Percentiles rank a stretch among this genome's conserved stretches.
Evolutionary conservation across 2,888 invertebrate species (phyloP).

Genomic region (Parnassius mnemosyne): DNA sequence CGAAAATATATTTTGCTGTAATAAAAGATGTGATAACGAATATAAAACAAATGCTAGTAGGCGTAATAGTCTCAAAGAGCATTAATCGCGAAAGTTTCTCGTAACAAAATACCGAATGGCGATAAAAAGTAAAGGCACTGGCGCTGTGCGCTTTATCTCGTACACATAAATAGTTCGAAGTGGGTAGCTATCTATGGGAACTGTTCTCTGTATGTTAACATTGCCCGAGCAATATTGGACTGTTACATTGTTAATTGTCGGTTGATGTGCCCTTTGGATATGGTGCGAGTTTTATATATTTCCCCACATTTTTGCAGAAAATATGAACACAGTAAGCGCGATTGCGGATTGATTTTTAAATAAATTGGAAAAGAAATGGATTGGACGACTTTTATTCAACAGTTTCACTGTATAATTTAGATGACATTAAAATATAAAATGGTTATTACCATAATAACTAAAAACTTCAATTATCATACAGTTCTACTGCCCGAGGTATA

Average conservation of each 20-base stretch:
- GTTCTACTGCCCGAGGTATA: too few species aligned
- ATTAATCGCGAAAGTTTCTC: constrained; percentile 49
- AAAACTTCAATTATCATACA: too few species aligned
- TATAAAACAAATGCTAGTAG: constrained; percentile 27
- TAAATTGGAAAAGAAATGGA: too few species aligned
- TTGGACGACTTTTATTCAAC: too few species aligned
- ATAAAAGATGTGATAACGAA: constrained; percentile 21
- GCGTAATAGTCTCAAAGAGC: constrained; percentile 28
- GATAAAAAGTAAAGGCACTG: constrained; percentile 58
- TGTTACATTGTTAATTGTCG: constrained; percentile 68
- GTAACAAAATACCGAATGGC: constrained; percentile 53
- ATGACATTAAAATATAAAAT: too few species aligned
- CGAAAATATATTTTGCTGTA: constrained; percentile 16
- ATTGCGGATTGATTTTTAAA: neutral
- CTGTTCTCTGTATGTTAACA: constrained; percentile 63
- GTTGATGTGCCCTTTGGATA: constrained; percentile 40
- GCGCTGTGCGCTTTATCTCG: constrained; percentile 58
- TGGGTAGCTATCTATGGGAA: constrained; percentile 38
- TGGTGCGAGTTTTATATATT: constrained; percentile 39
- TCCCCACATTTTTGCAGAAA: neutral
- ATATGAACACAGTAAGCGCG: neutral
- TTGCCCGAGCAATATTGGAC: constrained; percentile 60
- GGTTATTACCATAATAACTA: too few species aligned
- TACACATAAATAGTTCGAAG: constrained; percentile 55
- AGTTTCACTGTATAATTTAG: too few species aligned